phyloP scores from a whole-genome alignment of 2,888 invertebrate genomes.

The Ecdyonurus torrentis region DNA sequence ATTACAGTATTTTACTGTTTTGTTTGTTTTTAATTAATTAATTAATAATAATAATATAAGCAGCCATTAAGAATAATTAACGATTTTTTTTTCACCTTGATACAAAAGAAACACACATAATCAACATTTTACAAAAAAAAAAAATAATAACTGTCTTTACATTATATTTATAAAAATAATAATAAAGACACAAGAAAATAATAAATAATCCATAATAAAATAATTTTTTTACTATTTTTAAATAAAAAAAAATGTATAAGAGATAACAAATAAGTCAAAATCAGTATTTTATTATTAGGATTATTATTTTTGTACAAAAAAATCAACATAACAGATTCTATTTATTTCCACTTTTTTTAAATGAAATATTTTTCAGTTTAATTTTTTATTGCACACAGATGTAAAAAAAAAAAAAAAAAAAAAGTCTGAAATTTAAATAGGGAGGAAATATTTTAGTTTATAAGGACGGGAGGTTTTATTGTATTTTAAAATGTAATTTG shows the following conservation, averaged over 20 bases:
- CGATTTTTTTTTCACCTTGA: background rate
- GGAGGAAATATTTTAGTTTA: too few species aligned
- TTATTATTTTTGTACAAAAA: constrained; percentile 7
- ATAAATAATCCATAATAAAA: background rate
- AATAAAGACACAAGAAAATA: background rate
- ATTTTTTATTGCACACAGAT: too few species aligned
- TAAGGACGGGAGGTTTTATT: too few species aligned
- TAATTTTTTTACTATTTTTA: background rate
- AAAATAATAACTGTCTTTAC: background rate
- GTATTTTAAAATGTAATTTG: too few species aligned
- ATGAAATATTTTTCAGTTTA: too few species aligned
- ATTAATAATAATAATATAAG: background rate
- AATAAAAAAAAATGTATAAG: too few species aligned
- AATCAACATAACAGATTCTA: constrained; percentile 10
- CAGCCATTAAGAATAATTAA: background rate
- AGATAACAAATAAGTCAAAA: too few species aligned
- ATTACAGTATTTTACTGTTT: background rate
- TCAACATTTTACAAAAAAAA: background rate
- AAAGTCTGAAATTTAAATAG: too few species aligned
- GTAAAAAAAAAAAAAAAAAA: too few species aligned
- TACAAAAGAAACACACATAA: background rate
- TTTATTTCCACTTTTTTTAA: too few species aligned
- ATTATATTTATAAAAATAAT: background rate
- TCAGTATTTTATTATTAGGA: too few species aligned
- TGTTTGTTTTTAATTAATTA: too few species aligned